These are phyloP conservation scores for Perizoma flavofasciatum DNA, from an alignment of 2,888 invertebrate species.

Conservation along the genomic window DNA sequence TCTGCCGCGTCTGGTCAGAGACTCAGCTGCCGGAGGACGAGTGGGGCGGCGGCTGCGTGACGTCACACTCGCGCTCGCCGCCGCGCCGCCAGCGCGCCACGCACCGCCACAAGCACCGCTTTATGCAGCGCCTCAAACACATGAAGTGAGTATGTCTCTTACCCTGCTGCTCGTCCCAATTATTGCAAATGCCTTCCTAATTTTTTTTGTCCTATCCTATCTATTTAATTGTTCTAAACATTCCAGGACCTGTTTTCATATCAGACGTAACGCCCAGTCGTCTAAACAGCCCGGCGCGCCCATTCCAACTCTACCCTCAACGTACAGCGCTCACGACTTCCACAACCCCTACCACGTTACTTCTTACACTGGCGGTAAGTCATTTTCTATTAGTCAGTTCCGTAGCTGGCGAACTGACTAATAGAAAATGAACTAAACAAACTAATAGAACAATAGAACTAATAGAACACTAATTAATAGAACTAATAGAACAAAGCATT, in stretches of 20 bases:
- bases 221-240: conserved; percentile 4
- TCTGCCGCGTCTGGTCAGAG: conserved; percentile 99
- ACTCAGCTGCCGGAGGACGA: conserved; percentile 98
- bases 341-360: conserved; percentile 85
- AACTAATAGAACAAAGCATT: too few species aligned
- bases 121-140: conserved; percentile 97
- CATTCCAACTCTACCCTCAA: conserved; percentile 94
- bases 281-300: conserved; percentile 88
- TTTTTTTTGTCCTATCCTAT: too few species aligned
- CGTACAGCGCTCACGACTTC: conserved; percentile 97
- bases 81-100: conserved; percentile 89
- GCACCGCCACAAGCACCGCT: conserved; percentile 97
- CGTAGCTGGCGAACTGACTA: too few species aligned
- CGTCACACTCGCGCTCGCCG: conserved; percentile 87
- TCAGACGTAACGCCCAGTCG: conserved; percentile 93
- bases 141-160: conserved; percentile 89
- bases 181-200: too few species aligned
- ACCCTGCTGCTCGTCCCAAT: conserved; percentile 3
- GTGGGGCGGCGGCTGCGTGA: conserved; percentile 81
- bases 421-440: too few species aligned
- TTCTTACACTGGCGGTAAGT: conserved; percentile 79
- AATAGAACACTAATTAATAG: too few species aligned
- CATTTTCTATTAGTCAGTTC: too few species aligned
- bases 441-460: too few species aligned
- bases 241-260: conserved; percentile 93